Evolutionary conservation across 1,140 invertebrate genomes (phyloP), one percentile per base, ranked within the genome.

Genomic region (Pseudoatta argentina): DNA sequence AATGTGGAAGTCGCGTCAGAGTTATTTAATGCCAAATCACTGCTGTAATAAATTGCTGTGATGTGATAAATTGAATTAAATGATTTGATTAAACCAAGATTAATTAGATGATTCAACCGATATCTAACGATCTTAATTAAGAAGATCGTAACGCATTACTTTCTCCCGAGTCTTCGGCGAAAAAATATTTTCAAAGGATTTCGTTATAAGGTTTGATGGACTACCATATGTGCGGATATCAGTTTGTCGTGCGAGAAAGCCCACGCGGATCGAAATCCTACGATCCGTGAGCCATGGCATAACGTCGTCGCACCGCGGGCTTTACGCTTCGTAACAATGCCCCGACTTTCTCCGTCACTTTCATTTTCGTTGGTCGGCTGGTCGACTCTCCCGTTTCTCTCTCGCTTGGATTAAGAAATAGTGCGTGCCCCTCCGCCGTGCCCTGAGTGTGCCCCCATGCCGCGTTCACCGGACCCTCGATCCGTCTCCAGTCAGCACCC

Each of bases 261-360:
- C 72, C 64, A 75, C 66, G 66, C 44, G 78, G 76, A 63, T 90
- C 79, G 73, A 76, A 86, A 90, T 86, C 59, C 72, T 59, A 67
- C 55, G 51, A 59, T 89, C 72, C 75, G 73, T 51, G 79, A 91
- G 71, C 63, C 57, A 39, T 57, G 63, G 77, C 63, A 64, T 44
- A 88, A 90, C 51, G n/a, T 88, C 71, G 82, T 88, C 90, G 86
- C 87, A 86, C 87, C 88, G 85, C 88, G 89, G 89, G 90, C 93
- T 92, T 93, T 92, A 93, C 91, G 91, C 93, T 93, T 93, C 92
- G 94, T 94, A 95, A 95, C 94, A 95, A 95, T 95, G 89, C 92
- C 92, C 88, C 89, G 93, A 95, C 94, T 95, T 95, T 95, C 94
- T 94, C 94, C 94, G 92, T 94, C 93, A 95, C 94, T 95, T 95